phyloP scores from a whole-genome alignment of 2,113 vertebrate species.

The Dicerorhinus sumatrensis region DNA sequence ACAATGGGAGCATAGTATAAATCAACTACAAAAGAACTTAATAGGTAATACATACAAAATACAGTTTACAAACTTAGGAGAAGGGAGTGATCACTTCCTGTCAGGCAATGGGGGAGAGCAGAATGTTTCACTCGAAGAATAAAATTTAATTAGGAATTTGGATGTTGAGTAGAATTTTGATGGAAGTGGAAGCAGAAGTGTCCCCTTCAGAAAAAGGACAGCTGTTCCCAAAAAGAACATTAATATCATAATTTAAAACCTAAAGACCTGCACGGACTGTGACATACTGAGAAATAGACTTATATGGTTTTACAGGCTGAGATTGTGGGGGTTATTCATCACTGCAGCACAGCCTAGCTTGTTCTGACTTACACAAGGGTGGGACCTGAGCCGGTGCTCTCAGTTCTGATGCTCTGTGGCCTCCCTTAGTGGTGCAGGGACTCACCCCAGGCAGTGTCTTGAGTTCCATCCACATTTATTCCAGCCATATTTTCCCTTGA shows the following conservation, averaged over 20 bases:
- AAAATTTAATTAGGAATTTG: background rate
- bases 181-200: background rate
- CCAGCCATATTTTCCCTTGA: background rate
- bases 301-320: background rate
- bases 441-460: background rate
- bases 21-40: background rate
- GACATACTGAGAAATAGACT: background rate
- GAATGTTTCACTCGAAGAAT: background rate
- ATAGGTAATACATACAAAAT: background rate
- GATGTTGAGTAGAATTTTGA: background rate
- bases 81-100: background rate
- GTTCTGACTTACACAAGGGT: background rate
- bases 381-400: background rate
- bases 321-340: background rate
- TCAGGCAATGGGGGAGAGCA: background rate
- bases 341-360: fast-evolving
- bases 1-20: background rate
- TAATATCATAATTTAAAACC: background rate
- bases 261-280: too few species aligned
- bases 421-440: background rate
- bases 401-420: too few species aligned
- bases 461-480: background rate
- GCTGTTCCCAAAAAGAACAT: background rate
- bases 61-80: background rate
- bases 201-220: background rate